Base-by-base conservation (phyloP, 2,113 vertebrate genomes). In the Entomyzon cyanotis region DNA sequence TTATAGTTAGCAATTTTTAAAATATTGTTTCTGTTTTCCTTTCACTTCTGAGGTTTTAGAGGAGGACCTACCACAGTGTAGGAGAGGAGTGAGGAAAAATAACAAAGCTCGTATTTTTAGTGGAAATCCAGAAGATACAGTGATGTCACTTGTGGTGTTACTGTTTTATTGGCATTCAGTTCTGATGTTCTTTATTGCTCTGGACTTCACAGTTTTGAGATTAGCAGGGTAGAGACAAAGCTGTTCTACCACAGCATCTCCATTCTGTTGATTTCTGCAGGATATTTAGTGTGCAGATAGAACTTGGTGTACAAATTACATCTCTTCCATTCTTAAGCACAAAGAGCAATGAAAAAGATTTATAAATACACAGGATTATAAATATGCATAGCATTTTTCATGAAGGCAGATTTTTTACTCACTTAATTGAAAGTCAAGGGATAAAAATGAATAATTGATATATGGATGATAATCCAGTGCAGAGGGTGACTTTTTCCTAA, bases 371-470 rank as follows among this genome's bases (percentile, higher is more conserved):
- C 28, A 28, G 35, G 18, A 68, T 88, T 83, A 52, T 78, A 85
- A 85, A 64, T 56, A 83, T 30, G 30, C 53, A 69, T 47, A 67
- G 17, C 12, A 24, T 60, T 90, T 91, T 84, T 70, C 28, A 60
- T 5, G 15, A 73, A 71, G 63, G 53, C 31, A 65, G 56, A 3
- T 67, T 71, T 93, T 91, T 82, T 74, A 47, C 21, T 19, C 30
- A 41, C 30, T 75, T 79, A 75, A 52, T 64, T 73, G 37, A 62
- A 88, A 76, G 30, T 56, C 83, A 88, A 83, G 19, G 19, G 59
- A 65, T 95, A 86, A 94, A 94, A 94, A 88, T 65, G 19, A 88
- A 17, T 88, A 83, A 60, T 15, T 85, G 53, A 60, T 88, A 60
- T 49, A 41, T 22, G 41, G 70, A 52, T 93, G 67, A 52, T 58